These are phyloP conservation scores for Myrmophylax atrothorax DNA, from an alignment of 2,113 vertebrate species.

Conservation along the genomic window DNA sequence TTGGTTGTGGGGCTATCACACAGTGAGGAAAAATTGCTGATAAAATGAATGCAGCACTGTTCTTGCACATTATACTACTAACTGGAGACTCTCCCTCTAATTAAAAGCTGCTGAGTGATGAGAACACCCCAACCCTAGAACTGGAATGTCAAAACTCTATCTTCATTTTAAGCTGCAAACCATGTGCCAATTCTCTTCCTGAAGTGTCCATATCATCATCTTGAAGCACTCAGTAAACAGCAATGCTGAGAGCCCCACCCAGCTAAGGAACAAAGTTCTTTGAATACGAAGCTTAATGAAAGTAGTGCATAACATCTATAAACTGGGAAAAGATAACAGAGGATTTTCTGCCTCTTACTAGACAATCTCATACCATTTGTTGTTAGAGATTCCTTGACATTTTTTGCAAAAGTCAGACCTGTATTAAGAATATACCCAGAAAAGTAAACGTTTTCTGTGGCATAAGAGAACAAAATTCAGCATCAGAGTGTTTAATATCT, in stretches of 20 bases:
- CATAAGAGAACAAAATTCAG: not conserved
- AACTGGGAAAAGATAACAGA: not conserved
- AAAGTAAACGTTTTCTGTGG: not conserved
- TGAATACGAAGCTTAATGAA: not conserved
- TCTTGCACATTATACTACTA: not conserved
- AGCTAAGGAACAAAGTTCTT: not conserved
- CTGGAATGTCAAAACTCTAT: not conserved
- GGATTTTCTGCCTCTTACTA: not conserved
- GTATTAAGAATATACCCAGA: not conserved
- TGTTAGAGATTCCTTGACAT: not conserved
- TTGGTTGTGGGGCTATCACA: not conserved
- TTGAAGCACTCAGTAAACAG: not conserved
- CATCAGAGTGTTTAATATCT: not conserved
- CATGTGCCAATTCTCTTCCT: not conserved
- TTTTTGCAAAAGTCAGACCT: not conserved
- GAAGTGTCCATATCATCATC: not conserved
- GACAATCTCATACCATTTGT: fast-evolving
- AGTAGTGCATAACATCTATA: too few species aligned
- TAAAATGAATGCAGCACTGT: not conserved
- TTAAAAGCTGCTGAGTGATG: not conserved
- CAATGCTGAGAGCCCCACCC: not conserved
- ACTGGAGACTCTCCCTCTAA: not conserved
- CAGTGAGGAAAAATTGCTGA: not conserved
- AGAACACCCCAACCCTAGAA: not conserved
- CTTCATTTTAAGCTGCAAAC: not conserved